Evolutionary conservation across 2,113 vertebrate species (phyloP), one percentile per base, ranked within the genome.

Genomic region (Oreochromis niloticus): DNA sequence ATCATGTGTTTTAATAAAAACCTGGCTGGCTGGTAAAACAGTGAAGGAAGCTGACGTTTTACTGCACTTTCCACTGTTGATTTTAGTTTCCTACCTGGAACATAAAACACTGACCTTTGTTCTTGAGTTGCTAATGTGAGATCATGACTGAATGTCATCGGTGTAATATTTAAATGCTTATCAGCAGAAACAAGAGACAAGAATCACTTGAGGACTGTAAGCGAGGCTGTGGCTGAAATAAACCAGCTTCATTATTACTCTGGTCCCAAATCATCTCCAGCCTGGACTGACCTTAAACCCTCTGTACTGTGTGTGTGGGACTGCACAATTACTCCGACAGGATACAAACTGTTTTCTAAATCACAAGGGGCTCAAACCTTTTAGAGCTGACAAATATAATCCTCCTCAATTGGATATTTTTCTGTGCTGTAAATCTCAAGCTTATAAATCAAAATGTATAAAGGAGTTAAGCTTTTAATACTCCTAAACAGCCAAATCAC

Each of bases 131-230:
- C 19, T 52, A 46, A 14, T 22, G 5, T 16, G 8, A 86, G 22
- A 66, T 13, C 36, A 39, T 39, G 3, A 54, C n/a, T 61, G 14
- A 4, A 55, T 2, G 24, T 17, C 17, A 27, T 7, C 1, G 1
- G 41, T 82, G 73, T 32, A 52, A 52, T 61, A 46, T 24, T 81
- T 48, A 55, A 34, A 78, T n/a, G 73, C 46, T 52, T 52, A 52
- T 32, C 63, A 84, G 84, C 89, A 92, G 94, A 95, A 93, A 91
- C 50, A 83, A 90, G 93, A 94, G 94, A 94, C 83, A 89, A 94
- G 92, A 94, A 86, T 93, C 93, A 89, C 93, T 43, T 30, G 54
- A 81, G 52, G 80, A 66, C 59, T 39, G 59, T 71, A n/a, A 59
- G 34, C 1, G 39, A 82, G 52, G 32, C 63, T 80, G 80, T 30